Conservation (phyloP, 2,888 invertebrate species). For the Vannuccia rotundouncinata region DNA sequence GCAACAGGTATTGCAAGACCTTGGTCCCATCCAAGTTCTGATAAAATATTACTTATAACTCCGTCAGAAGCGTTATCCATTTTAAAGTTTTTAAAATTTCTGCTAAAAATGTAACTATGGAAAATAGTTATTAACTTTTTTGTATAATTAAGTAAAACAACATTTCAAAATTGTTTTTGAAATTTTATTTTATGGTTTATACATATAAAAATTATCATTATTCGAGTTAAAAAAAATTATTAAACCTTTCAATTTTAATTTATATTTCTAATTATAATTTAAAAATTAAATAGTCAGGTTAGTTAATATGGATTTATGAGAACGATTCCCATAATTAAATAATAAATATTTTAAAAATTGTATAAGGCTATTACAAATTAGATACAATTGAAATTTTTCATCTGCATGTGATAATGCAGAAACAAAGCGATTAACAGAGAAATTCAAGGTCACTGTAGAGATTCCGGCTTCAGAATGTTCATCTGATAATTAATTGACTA, state of each 20-base stretch:
- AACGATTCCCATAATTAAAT: too few species aligned
- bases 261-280: too few species aligned
- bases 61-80: neutral
- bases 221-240: too few species aligned
- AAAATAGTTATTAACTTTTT: neutral
- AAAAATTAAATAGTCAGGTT: too few species aligned
- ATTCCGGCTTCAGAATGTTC: constrained; percentile 10
- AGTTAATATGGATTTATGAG: too few species aligned
- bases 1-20: constrained; percentile 56
- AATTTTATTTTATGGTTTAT: too few species aligned
- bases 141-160: neutral
- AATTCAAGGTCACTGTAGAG: neutral
- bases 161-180: neutral
- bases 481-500: constrained; percentile 20
- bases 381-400: too few species aligned
- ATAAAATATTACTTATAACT: constrained; percentile 44
- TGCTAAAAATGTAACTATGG: neutral
- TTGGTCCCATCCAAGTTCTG: constrained; percentile 56
- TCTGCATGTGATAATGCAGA: constrained; percentile 18
- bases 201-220: too few species aligned
- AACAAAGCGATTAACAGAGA: neutral
- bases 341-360: too few species aligned
- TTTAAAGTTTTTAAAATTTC: neutral
- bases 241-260: too few species aligned
- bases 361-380: too few species aligned